These are phyloP conservation scores for Tryphoninae sp. DNA, from an alignment of 2,888 invertebrate species.

Conservation along the genomic window DNA sequence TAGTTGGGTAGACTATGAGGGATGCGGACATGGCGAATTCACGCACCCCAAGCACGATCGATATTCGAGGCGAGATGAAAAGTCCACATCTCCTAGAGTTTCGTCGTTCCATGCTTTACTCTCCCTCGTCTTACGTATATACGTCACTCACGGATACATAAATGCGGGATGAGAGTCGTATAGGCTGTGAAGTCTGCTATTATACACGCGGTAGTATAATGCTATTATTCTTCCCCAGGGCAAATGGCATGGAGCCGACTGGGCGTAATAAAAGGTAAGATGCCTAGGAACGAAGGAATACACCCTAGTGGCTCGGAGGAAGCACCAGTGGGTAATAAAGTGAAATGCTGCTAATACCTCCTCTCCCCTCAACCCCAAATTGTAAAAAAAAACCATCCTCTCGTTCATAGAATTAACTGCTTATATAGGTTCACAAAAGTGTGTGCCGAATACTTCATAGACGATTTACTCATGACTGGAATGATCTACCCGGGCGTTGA, in stretches of 20 bases:
- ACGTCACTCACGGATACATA: no score
- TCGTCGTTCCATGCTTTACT: slow-evolving; percentile 7
- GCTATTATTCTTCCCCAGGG: slow-evolving; percentile 38
- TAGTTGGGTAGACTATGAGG: not conserved
- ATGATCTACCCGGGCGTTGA: slow-evolving; percentile 26
- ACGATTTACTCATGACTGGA: slow-evolving; percentile 27
- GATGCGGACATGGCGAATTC: slow-evolving; percentile 9
- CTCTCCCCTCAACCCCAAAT: not conserved
- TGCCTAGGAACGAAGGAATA: slow-evolving; percentile 11
- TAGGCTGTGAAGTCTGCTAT: slow-evolving; percentile 16
- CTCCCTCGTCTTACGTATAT: slow-evolving; percentile 18
- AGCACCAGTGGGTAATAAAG: slow-evolving; percentile 47
- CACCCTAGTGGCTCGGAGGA: not conserved
- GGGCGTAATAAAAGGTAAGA: slow-evolving; percentile 57
- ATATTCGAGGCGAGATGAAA: slow-evolving; percentile 47
- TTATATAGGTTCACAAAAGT: slow-evolving; percentile 5
- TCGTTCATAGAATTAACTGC: slow-evolving; percentile 42
- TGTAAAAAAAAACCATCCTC: slow-evolving; percentile 12
- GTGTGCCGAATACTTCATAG: not conserved
- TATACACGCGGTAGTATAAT: slow-evolving; percentile 26
- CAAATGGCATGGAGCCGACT: slow-evolving; percentile 43
- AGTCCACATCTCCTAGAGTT: slow-evolving; percentile 21
- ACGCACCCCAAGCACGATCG: slow-evolving; percentile 41
- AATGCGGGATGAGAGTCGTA: slow-evolving; percentile 9
- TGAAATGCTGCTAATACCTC: slow-evolving; percentile 48